phyloP scores from a whole-genome alignment of 1,140 invertebrate genomes.

The Lordiphosa mommai region DNA sequence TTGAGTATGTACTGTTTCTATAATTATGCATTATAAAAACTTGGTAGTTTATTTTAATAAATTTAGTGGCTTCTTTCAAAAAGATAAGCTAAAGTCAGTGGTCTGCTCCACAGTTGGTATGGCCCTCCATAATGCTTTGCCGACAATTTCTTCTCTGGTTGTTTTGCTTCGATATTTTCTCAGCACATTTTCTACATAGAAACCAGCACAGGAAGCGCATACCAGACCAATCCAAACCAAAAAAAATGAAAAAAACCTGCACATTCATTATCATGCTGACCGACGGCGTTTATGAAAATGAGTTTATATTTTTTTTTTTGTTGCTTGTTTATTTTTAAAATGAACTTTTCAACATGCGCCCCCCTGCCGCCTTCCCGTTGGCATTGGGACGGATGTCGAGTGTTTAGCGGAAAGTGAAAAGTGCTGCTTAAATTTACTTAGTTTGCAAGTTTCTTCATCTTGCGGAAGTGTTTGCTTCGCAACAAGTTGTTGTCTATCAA shows the following conservation, averaged over 20 bases:
- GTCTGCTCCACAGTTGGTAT: no score
- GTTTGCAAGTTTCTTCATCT: slow-evolving; percentile 62
- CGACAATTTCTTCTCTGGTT: slow-evolving; percentile 18
- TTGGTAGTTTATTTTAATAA: no score
- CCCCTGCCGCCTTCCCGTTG: background rate
- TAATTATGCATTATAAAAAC: no score
- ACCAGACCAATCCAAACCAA: slow-evolving; percentile 36
- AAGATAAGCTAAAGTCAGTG: no score
- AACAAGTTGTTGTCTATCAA: slow-evolving; percentile 69
- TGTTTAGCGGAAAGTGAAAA: slow-evolving; percentile 77
- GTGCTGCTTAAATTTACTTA: slow-evolving; percentile 75
- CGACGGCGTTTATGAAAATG: slow-evolving; percentile 63
- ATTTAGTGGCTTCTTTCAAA: no score
- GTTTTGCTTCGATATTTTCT: slow-evolving; percentile 29
- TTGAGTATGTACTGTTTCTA: no score
- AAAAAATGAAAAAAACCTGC: slow-evolving; percentile 38
- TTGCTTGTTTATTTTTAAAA: slow-evolving; percentile 66
- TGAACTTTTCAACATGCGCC: slow-evolving; percentile 59
- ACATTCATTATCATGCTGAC: slow-evolving; percentile 57
- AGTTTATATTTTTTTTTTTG: slow-evolving; percentile 71
- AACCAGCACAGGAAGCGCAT: slow-evolving; percentile 70
- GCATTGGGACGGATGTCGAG: slow-evolving; percentile 59
- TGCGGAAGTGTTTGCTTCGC: slow-evolving; percentile 49
- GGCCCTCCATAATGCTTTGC: slow-evolving; percentile 6
- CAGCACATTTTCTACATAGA: slow-evolving; percentile 60